Percentiles rank a stretch among this genome's conserved stretches.
Evolutionary conservation across 2,113 vertebrate genomes (phyloP).

Genomic region (Theropithecus gelada): DNA sequence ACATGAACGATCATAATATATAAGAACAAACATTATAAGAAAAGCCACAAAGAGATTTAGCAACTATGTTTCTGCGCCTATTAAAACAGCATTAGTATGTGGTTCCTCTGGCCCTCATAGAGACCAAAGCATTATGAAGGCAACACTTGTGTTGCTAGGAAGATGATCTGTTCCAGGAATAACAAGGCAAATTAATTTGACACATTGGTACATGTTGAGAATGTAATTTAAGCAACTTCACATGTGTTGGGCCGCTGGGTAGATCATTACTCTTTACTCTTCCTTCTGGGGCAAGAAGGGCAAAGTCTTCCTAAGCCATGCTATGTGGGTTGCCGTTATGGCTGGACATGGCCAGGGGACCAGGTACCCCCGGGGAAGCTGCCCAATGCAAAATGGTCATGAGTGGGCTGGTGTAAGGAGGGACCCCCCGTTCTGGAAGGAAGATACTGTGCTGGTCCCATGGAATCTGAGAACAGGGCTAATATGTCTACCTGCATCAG

Average conservation of each 20-base stretch:
- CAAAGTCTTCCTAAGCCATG: not conserved
- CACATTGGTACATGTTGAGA: not conserved
- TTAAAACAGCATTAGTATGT: not conserved
- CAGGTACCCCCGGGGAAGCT: not conserved
- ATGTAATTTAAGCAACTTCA: not conserved
- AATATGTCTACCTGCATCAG: fast-evolving
- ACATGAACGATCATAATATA: fast-evolving
- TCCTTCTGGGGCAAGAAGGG: not conserved
- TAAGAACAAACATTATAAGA: not conserved
- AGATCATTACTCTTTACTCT: fast-evolving
- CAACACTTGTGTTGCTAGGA: fast-evolving
- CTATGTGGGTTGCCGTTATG: not conserved
- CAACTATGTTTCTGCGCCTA: not conserved
- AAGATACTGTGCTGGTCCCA: fast-evolving
- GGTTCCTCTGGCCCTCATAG: fast-evolving
- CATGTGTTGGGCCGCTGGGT: fast-evolving
- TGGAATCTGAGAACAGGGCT: fast-evolving
- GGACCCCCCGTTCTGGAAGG: not conserved
- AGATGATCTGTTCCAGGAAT: not conserved
- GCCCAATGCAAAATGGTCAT: fast-evolving
- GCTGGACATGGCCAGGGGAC: too few species aligned
- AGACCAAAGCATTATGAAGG: fast-evolving
- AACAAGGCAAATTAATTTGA: not conserved
- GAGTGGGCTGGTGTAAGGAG: fast-evolving
- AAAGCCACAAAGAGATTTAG: not conserved